Conservation (phyloP, 2,888 invertebrate genomes). For the Amitus sp. region DNA sequence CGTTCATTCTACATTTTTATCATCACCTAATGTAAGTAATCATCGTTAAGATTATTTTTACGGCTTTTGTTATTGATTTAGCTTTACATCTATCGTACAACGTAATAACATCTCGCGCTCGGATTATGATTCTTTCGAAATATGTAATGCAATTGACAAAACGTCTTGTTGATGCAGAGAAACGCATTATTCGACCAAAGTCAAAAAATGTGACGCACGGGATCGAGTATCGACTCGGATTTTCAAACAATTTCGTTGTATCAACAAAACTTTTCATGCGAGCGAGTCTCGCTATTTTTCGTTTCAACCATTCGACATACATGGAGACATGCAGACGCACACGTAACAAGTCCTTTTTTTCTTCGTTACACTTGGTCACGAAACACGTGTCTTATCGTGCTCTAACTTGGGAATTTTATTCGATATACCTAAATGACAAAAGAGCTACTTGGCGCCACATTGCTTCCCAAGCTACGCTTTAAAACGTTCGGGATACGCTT, state of each 20-base stretch:
- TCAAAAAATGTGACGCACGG: too few relatives aligned
- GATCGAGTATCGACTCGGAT: neutral
- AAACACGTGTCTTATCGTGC: conserved; percentile 10
- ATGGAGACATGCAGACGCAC: neutral
- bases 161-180: conserved; percentile 4
- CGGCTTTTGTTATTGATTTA: neutral
- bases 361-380: conserved; percentile 8
- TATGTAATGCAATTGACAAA: conserved; percentile 6
- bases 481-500: conserved; percentile 13
- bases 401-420: conserved; percentile 15
- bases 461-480: neutral
- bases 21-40: too few relatives aligned
- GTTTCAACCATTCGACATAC: neutral
- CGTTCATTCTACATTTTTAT: neutral
- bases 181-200: too few relatives aligned
- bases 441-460: conserved; percentile 5
- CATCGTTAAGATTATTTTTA: neutral
- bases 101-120: conserved; percentile 6
- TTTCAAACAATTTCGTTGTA: conserved; percentile 9
- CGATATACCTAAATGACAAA: conserved; percentile 14
- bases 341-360: neutral
- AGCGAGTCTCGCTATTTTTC: conserved; percentile 2
- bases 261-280: conserved; percentile 14
- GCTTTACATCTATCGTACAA: too few relatives aligned
- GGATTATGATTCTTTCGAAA: neutral